A percentile compares a stretch with the other conserved stretches of the same genome.
phyloP scores from a whole-genome alignment of 2,888 invertebrate genomes.

The Hydroisotoma schaefferi region DNA sequence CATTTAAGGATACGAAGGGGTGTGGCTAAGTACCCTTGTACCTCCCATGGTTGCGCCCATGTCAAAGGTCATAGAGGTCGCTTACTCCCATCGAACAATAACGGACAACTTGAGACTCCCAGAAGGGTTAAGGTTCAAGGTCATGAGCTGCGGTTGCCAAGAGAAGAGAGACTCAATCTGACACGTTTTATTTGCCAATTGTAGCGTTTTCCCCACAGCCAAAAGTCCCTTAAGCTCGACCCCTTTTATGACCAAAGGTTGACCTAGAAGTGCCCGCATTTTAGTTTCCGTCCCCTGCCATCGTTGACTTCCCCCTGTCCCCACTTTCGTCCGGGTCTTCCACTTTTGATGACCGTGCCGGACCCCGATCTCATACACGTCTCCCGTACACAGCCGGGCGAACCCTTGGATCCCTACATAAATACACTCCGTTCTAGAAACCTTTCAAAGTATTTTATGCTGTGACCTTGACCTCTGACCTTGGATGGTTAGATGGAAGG shows the following conservation, averaged over 20 bases:
- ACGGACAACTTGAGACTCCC: constrained; percentile 60
- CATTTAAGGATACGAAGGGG: too few relatives aligned
- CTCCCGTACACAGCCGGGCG: constrained; percentile 59
- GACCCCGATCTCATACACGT: constrained; percentile 59
- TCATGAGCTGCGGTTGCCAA: constrained; percentile 59
- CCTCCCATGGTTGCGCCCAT: too few relatives aligned
- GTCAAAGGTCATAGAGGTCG: too few relatives aligned
- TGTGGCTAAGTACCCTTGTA: too few relatives aligned
- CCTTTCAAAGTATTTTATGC: neutral
- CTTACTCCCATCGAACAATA: constrained; percentile 57
- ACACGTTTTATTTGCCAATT: constrained; percentile 58
- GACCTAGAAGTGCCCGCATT: constrained; percentile 56
- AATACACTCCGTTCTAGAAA: neutral
- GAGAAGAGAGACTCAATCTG: constrained; percentile 59
- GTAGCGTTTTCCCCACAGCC: constrained; percentile 53
- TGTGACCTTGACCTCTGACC: constrained; percentile 47
- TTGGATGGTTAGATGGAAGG: constrained; percentile 56
- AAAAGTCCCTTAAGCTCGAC: constrained; percentile 49
- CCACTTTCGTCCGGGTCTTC: constrained; percentile 57
- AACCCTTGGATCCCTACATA: constrained; percentile 56
- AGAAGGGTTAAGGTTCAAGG: constrained; percentile 58
- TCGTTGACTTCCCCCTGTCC: constrained; percentile 52
- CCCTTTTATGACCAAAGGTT: constrained; percentile 57
- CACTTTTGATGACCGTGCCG: constrained; percentile 59
- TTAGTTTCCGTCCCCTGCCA: constrained; percentile 48